phyloP scores from a whole-genome alignment of 2,888 invertebrate species.

The Caprella mutica region DNA sequence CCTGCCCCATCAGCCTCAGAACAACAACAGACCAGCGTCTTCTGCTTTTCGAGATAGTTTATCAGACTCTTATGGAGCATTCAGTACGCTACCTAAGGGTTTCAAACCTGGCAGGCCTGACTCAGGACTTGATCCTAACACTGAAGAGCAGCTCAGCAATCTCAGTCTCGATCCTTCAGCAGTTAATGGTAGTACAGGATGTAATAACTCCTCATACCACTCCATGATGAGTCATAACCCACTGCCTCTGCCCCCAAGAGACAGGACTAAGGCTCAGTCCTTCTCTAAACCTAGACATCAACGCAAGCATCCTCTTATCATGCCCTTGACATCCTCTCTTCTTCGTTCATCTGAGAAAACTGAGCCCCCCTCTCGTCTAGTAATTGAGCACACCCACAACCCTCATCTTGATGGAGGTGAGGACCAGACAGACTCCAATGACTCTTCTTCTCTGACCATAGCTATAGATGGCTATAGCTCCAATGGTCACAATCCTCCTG shows the following conservation, averaged over 20 bases:
- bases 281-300: conserved; percentile 59
- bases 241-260: conserved; percentile 66
- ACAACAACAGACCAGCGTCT: conserved; percentile 4
- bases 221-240: conserved; percentile 45
- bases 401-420: conserved; percentile 19
- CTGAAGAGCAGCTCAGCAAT: conserved; percentile 4
- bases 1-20: conserved; percentile 2
- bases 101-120: conserved; percentile 26
- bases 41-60: neutral
- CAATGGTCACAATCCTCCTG: conserved; percentile 30
- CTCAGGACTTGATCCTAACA: conserved; percentile 5
- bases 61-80: neutral
- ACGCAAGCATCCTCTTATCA: conserved; percentile 67
- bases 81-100: conserved; percentile 27
- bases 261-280: conserved; percentile 51
- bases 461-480: neutral
- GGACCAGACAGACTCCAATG: conserved; percentile 1
- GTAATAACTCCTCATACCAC: conserved; percentile 13
- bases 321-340: conserved; percentile 44
- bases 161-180: no score
- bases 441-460: neutral
- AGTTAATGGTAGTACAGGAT: no score
- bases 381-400: conserved; percentile 32
- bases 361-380: conserved; percentile 18
- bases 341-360: conserved; percentile 19